Conservation (phyloP, 2,113 vertebrate species). For the Merops nubicus region DNA sequence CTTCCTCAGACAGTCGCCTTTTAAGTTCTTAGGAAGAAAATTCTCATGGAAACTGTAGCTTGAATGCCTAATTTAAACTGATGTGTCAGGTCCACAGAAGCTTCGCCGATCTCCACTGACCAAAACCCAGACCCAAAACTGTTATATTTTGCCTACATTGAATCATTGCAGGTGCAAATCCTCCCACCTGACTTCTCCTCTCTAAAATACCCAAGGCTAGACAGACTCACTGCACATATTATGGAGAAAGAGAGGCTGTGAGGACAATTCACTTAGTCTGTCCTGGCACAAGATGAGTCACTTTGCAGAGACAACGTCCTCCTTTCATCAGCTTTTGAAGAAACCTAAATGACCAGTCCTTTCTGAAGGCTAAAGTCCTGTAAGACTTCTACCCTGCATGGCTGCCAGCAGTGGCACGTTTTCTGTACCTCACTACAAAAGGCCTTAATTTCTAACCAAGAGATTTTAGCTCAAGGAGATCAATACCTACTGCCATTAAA, state of each 20-base stretch:
- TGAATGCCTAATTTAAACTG: not conserved
- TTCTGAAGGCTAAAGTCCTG: not conserved
- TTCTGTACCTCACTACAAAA: not conserved
- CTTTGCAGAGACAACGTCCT: not conserved
- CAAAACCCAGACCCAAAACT: not conserved
- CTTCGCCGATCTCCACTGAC: rapidly evolving
- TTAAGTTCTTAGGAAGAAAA: not conserved
- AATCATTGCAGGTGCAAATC: not conserved
- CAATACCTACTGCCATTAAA: not conserved
- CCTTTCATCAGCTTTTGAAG: not conserved
- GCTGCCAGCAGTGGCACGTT: not conserved
- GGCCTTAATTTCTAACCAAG: not conserved
- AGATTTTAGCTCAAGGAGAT: not conserved
- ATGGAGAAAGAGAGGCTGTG: not conserved
- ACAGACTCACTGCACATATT: not conserved
- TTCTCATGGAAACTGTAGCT: not conserved
- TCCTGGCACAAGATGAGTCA: not conserved
- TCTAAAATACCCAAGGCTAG: not conserved
- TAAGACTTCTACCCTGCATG: not conserved
- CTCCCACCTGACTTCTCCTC: not conserved
- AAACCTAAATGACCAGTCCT: not conserved
- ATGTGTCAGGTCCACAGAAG: not conserved
- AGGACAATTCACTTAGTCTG: not conserved
- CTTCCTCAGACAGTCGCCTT: not conserved
- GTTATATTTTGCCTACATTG: not conserved